phyloP scores from a whole-genome alignment of 1,140 invertebrate genomes.

The Drosophila teissieri region DNA sequence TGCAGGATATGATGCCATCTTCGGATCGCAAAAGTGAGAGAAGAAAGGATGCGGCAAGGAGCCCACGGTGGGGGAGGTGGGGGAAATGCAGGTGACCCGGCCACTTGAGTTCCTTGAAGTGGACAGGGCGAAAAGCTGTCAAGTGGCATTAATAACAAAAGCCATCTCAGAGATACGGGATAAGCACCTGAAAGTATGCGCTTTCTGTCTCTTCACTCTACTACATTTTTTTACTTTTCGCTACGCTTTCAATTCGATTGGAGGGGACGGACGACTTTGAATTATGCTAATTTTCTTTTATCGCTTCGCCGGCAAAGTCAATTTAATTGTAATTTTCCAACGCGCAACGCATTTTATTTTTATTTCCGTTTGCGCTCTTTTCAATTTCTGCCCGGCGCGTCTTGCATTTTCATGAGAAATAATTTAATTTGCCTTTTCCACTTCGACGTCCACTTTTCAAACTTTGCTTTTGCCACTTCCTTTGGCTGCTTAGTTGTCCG shows the following conservation, averaged over 20 bases:
- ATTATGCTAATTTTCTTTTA: conserved; percentile 82
- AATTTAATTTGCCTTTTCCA: conserved; percentile 79
- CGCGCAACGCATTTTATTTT: conserved; percentile 70
- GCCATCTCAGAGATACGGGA: conserved; percentile 40
- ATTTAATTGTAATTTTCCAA: conserved; percentile 81
- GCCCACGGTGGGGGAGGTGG: too few species aligned
- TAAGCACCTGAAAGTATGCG: conserved; percentile 45
- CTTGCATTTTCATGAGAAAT: conserved; percentile 74
- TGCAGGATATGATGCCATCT: conserved; percentile 3
- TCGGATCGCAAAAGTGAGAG: conserved; percentile 45
- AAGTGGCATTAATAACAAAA: conserved; percentile 76
- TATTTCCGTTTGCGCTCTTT: conserved; percentile 67
- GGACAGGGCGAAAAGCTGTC: conserved; percentile 59
- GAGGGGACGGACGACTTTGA: conserved; percentile 40
- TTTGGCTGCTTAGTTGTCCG: conserved; percentile 61
- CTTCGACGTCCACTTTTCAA: conserved; percentile 76
- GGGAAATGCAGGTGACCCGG: conserved; percentile 44
- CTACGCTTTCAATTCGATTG: conserved; percentile 49
- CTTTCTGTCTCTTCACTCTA: conserved; percentile 5
- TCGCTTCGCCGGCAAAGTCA: conserved; percentile 74
- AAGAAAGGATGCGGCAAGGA: conserved; percentile 13
- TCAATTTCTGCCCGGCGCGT: conserved; percentile 51
- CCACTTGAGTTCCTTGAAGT: conserved; percentile 57
- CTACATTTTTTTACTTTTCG: neutral
- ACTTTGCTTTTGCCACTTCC: conserved; percentile 69